phyloP scores from a whole-genome alignment of 2,113 vertebrate genomes.

The Cromileptes altivelis region DNA sequence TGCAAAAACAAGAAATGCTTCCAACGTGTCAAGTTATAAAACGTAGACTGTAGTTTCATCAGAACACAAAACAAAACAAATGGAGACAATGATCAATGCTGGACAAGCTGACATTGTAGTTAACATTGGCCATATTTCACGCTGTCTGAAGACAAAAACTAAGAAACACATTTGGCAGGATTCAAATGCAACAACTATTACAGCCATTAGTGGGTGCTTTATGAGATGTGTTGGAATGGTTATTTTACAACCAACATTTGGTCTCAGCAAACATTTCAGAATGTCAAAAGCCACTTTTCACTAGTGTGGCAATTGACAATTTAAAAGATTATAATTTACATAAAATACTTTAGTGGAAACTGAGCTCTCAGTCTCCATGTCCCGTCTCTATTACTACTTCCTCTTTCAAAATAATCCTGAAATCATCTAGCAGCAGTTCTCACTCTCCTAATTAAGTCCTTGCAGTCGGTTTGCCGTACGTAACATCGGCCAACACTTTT shows the following conservation, averaged over 20 bases:
- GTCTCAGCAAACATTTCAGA: slow-evolving; percentile 21
- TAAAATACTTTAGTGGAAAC: slow-evolving; percentile 16
- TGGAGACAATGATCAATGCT: background rate
- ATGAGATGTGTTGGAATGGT: slow-evolving; percentile 1
- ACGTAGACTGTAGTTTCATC: background rate
- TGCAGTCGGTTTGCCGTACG: slow-evolving; percentile 24
- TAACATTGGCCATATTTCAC: slow-evolving; percentile 19
- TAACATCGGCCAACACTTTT: slow-evolving; percentile 17
- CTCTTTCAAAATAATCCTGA: background rate
- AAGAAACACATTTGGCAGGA: slow-evolving; percentile 6
- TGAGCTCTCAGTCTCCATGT: background rate
- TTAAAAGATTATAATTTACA: slow-evolving; percentile 32
- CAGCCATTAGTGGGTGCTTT: background rate
- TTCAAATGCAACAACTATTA: background rate
- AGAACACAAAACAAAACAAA: background rate
- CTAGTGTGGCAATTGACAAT: slow-evolving; percentile 16
- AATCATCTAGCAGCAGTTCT: background rate
- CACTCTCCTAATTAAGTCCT: slow-evolving; percentile 16
- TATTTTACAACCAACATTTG: slow-evolving; percentile 22
- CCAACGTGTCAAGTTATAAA: background rate
- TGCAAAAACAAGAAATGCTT: background rate
- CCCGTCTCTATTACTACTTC: background rate
- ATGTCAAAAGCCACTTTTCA: slow-evolving; percentile 20
- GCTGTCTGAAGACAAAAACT: slow-evolving; percentile 1
- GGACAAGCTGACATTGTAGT: background rate